Percentiles rank a stretch among this genome's conserved stretches.
Evolutionary conservation across 2,113 vertebrate species (phyloP).

Genomic region (Sebastes fasciatus): DNA sequence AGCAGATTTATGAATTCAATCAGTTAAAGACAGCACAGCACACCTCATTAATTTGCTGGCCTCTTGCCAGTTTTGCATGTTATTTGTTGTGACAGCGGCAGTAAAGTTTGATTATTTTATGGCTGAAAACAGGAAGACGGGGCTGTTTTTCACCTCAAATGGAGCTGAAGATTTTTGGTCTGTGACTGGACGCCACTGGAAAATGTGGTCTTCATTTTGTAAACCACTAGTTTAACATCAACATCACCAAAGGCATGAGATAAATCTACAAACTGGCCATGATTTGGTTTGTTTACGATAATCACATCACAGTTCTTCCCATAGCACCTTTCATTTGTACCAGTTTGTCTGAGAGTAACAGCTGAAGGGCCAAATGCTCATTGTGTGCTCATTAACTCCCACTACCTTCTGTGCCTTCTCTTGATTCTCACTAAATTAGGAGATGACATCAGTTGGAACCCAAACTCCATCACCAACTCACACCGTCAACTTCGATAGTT

Average conservation of each 20-base stretch:
- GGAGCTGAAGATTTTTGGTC: constrained; percentile 7
- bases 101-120: constrained; percentile 44
- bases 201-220: constrained; percentile 12
- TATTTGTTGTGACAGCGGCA: constrained; percentile 10
- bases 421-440: constrained; percentile 23
- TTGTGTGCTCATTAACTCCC: constrained; percentile 55
- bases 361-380: constrained; percentile 52
- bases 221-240: not conserved
- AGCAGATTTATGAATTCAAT: constrained; percentile 31
- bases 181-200: not conserved
- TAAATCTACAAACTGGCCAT: not conserved
- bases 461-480: constrained; percentile 27
- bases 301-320: constrained; percentile 9
- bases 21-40: constrained; percentile 15
- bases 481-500: not conserved
- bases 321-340: constrained; percentile 19
- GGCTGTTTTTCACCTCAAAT: not conserved
- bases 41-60: constrained; percentile 16
- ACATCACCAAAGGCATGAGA: not conserved
- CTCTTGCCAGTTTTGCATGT: constrained; percentile 13
- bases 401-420: constrained; percentile 51
- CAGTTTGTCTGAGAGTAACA: constrained; percentile 35
- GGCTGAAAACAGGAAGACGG: constrained; percentile 38
- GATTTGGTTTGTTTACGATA: constrained; percentile 13
- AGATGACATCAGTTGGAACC: constrained; percentile 30